Evolutionary conservation across 1,140 invertebrate species (phyloP).

Genomic region (Lepidotrigona ventralis): DNA sequence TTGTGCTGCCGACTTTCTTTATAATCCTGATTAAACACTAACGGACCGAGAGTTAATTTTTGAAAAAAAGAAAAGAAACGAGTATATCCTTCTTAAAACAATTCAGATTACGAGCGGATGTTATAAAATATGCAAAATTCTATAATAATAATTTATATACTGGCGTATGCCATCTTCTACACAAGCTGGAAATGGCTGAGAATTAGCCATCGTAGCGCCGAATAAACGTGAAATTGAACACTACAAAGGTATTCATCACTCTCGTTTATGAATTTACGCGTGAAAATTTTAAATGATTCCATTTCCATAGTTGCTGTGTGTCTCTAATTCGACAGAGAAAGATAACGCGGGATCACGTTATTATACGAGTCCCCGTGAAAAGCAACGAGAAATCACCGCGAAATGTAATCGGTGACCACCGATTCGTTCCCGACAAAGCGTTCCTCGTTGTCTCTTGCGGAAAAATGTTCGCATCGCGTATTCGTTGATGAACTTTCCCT

Average conservation of each 20-base stretch:
- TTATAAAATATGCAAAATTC: not conserved
- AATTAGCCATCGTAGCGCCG: no score
- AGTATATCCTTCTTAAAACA: not conserved
- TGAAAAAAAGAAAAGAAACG: no score
- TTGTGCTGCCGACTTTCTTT: no score
- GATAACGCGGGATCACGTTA: slow-evolving; percentile 1
- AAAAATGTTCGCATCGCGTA: not conserved
- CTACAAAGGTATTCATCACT: not conserved
- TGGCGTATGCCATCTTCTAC: no score
- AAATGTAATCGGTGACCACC: not conserved
- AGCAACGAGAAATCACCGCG: not conserved
- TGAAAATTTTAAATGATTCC: not conserved
- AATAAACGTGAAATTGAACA: not conserved
- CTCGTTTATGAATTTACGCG: slow-evolving; percentile 14
- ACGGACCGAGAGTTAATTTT: no score
- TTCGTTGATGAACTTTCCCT: not conserved
- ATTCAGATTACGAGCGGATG: not conserved
- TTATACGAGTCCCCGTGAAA: not conserved
- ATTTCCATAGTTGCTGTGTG: no score
- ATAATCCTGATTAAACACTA: no score
- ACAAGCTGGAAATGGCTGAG: no score
- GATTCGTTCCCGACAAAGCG: not conserved
- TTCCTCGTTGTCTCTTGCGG: no score
- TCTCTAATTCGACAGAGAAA: not conserved
- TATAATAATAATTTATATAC: not conserved